Evolutionary conservation across 2,888 invertebrate genomes (phyloP).

Genomic region (Sympetrum striolatum): DNA sequence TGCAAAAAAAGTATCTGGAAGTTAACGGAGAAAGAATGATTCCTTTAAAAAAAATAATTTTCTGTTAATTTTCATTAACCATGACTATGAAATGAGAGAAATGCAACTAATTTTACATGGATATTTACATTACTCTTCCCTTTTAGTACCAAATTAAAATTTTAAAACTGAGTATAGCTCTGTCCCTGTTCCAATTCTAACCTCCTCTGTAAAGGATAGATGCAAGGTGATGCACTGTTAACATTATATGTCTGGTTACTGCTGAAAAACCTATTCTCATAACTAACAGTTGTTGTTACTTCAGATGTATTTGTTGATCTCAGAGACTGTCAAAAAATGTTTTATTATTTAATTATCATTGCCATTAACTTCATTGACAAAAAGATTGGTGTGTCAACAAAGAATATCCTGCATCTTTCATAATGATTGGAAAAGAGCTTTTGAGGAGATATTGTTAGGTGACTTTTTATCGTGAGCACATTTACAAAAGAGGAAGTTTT

Average conservation of each 20-base stretch:
- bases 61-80: background rate
- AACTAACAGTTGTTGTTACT: background rate
- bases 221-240: too few relatives aligned
- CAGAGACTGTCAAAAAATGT: background rate
- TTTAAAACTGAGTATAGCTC: background rate
- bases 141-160: background rate
- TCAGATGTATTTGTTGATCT: slow-evolving; percentile 23
- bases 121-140: background rate
- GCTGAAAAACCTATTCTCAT: background rate
- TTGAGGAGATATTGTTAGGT: too few relatives aligned
- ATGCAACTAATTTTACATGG: too few relatives aligned
- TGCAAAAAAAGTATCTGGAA: background rate
- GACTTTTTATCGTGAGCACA: too few relatives aligned
- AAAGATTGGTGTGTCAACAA: background rate
- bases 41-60: background rate
- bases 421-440: background rate
- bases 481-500: background rate
- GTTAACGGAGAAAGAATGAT: background rate
- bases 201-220: too few relatives aligned
- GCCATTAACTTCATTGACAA: background rate
- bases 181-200: too few relatives aligned
- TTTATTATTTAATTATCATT: background rate
- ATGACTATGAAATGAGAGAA: background rate
- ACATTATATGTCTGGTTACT: background rate
- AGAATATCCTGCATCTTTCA: background rate